phyloP scores from a whole-genome alignment of 2,888 invertebrate species.

The Euplagia quadripunctaria region DNA sequence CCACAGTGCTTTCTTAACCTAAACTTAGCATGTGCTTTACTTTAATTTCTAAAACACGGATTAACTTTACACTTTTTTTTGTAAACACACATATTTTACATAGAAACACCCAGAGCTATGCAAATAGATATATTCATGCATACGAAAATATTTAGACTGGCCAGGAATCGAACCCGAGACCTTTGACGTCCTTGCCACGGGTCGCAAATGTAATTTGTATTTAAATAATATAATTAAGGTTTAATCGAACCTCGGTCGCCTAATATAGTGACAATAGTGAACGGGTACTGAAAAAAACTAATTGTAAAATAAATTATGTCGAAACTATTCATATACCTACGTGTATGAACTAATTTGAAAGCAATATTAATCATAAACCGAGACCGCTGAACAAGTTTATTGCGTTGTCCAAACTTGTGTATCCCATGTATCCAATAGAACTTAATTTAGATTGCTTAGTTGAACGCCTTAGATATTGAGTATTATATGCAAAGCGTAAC shows the following conservation, averaged over 20 bases:
- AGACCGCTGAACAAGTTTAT: constrained; percentile 54
- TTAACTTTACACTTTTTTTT: no score
- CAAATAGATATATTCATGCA: no score
- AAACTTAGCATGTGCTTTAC: background rate
- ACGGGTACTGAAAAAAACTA: background rate
- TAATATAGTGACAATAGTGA: no score
- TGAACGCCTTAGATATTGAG: constrained; percentile 55
- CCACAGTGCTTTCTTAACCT: background rate
- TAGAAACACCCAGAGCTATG: no score
- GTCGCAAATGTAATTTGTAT: no score
- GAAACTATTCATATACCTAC: constrained; percentile 25
- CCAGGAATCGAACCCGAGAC: no score
- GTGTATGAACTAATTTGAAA: constrained; percentile 48
- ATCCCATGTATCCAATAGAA: constrained; percentile 51
- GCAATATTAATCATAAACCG: constrained; percentile 56
- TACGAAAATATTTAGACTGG: no score
- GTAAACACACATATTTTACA: no score
- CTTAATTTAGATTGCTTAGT: constrained; percentile 59
- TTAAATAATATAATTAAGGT: no score
- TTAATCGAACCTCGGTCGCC: no score
- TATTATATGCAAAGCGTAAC: constrained; percentile 46
- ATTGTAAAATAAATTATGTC: constrained; percentile 17
- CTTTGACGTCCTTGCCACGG: no score
- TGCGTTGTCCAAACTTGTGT: constrained; percentile 57
- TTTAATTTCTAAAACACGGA: no score